These are phyloP conservation scores for Trisateles emortualis DNA, from an alignment of 2,888 invertebrate species.

Conservation along the genomic window DNA sequence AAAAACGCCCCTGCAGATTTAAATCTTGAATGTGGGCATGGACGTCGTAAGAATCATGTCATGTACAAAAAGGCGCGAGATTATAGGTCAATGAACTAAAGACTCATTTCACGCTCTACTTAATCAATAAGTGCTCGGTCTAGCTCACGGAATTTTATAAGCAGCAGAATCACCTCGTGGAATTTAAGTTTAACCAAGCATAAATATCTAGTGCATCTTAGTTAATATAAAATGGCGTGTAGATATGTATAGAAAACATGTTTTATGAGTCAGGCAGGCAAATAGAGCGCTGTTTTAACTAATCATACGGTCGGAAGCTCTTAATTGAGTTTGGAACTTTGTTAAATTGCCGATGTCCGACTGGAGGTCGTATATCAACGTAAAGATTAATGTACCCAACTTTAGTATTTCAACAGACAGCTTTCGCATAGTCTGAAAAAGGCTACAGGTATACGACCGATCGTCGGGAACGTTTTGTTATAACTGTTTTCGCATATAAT, in stretches of 20 bases:
- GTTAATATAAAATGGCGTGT: not conserved
- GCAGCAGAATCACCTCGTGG: conserved; percentile 4
- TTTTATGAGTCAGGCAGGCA: not conserved
- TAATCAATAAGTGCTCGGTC: conserved; percentile 52
- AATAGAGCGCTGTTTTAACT: not conserved
- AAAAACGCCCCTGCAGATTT: not conserved
- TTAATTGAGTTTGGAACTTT: too few species aligned
- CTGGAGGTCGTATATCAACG: not conserved
- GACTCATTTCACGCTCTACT: conserved; percentile 76
- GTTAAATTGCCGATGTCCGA: too few species aligned
- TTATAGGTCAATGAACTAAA: conserved; percentile 73
- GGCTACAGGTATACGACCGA: too few species aligned
- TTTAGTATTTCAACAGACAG: not conserved
- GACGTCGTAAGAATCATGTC: conserved; percentile 3
- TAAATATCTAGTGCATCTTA: conserved; percentile 3
- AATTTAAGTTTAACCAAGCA: conserved; percentile 26
- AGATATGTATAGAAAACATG: conserved; percentile 1
- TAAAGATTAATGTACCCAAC: not conserved
- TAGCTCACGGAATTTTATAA: conserved; percentile 33
- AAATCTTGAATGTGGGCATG: not conserved
- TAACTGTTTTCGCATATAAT: too few species aligned
- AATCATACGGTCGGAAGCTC: too few species aligned
- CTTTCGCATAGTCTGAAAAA: not conserved
- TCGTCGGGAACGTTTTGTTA: too few species aligned
- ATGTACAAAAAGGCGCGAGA: conserved; percentile 49